Base-by-base conservation (phyloP, 2,888 invertebrate species). In the Baccha elongata region DNA sequence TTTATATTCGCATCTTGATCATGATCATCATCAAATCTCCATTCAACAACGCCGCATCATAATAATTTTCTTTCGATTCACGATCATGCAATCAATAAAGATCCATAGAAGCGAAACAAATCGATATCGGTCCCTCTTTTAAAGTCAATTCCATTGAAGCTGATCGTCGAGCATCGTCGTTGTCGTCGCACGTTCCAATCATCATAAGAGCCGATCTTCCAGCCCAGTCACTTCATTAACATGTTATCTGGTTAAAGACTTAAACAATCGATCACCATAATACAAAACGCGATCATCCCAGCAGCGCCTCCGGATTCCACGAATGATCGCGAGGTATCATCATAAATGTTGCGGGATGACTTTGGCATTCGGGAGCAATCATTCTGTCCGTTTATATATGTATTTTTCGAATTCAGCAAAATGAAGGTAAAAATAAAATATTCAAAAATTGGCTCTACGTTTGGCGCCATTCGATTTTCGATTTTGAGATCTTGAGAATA, bases 141-240 rank as follows among this genome's bases (percentile, higher is more conserved):
- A 50, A 46, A 48, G 53, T n/a, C 15, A 10, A 40, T 73, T 37
- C 11, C 19, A 29, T 50, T 15, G 11, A 29, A 62, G 19, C 11
- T 13, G 52, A 62, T 72, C 13, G 32, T 55, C 11, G 26, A 37
- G 23, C 35, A 29, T 58, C 26, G 5, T 7, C 10, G 13, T 19
- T 17, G 21, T 1, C 23, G 37, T 15, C 23, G 37, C 58, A 32
- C 50, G 40, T 62, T 15, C 42, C 72, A 46, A 60, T 68, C 67
- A 58, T 65, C 80, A 65, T 3, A 71, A 29, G 40, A 69, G 37
- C 69, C 52, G 44, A 65, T 65, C 58, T 46, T 37, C 17, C 23
- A 71, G 32, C 46, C 40, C 53, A 55, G 80, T 72, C 65, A 55
- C 81, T 78, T 83, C 72, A 83, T 83, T 83, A 83, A 83, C 78